Conservation (phyloP, 2,797 vertebrate genomes). For the Limnodromus scolopaceus region DNA sequence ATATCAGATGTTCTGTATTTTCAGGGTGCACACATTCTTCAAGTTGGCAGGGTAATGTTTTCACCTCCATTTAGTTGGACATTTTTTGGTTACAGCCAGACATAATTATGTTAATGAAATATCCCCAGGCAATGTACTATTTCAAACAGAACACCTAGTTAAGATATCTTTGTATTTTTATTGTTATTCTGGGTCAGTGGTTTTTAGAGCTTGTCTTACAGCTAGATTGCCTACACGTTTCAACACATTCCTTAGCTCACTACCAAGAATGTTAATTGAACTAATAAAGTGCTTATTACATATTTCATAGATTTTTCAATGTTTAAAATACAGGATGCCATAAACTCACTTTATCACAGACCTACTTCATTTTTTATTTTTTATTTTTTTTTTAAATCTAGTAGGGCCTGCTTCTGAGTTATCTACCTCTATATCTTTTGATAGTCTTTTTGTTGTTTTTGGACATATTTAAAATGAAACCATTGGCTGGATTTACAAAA, state of each 20-base stretch:
- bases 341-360: not conserved
- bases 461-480: not conserved
- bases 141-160: constrained; percentile 35
- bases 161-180: constrained; percentile 27
- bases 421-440: not conserved
- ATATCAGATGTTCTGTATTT: not conserved
- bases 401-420: not conserved
- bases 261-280: constrained; percentile 23
- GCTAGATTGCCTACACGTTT: constrained; percentile 3
- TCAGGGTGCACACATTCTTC: not conserved
- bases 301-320: not conserved
- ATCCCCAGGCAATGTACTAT: not conserved
- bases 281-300: not conserved
- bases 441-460: not conserved
- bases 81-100: not conserved
- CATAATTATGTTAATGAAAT: constrained; percentile 20
- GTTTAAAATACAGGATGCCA: not conserved
- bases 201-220: not conserved
- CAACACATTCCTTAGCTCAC: not conserved
- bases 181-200: constrained; percentile 4
- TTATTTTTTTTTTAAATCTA: too few relatives aligned
- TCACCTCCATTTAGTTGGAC: not conserved
- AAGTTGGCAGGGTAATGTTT: not conserved
- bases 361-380: fast-evolving
- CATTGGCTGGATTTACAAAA: not conserved